Conservation (phyloP, 2,797 vertebrate genomes). For the Poecile montanus region DNA sequence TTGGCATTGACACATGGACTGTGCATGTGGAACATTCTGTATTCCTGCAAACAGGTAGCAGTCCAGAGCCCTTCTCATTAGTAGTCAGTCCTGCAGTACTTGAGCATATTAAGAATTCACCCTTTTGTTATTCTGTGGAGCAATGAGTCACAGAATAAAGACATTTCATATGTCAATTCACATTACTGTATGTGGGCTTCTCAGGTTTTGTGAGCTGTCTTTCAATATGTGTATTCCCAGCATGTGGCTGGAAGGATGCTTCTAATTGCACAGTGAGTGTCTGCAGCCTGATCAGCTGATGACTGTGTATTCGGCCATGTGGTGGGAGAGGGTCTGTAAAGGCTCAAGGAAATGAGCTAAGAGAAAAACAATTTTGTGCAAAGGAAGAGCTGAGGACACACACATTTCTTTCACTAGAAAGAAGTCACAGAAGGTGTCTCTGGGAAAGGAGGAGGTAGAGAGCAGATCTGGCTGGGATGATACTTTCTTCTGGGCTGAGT, state of each 20-base stretch:
- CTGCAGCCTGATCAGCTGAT: not conserved
- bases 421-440: not conserved
- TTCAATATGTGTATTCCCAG: not conserved
- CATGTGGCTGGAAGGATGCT: not conserved
- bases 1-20: not conserved
- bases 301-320: not conserved
- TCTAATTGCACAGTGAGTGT: not conserved
- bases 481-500: not conserved
- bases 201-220: not conserved
- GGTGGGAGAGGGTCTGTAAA: not conserved
- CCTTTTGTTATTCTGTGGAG: not conserved
- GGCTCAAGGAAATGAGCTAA: not conserved
- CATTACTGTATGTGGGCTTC: not conserved
- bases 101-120: not conserved
- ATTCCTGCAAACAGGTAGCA: not conserved
- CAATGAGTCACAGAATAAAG: not conserved
- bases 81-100: not conserved
- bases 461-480: not conserved
- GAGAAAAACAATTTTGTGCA: not conserved
- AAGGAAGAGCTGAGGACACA: not conserved
- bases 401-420: not conserved
- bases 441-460: not conserved
- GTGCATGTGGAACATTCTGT: not conserved
- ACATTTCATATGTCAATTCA: not conserved
- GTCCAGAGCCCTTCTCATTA: not conserved